Conservation (phyloP, 2,888 invertebrate genomes). For the Candidula unifasciata region DNA sequence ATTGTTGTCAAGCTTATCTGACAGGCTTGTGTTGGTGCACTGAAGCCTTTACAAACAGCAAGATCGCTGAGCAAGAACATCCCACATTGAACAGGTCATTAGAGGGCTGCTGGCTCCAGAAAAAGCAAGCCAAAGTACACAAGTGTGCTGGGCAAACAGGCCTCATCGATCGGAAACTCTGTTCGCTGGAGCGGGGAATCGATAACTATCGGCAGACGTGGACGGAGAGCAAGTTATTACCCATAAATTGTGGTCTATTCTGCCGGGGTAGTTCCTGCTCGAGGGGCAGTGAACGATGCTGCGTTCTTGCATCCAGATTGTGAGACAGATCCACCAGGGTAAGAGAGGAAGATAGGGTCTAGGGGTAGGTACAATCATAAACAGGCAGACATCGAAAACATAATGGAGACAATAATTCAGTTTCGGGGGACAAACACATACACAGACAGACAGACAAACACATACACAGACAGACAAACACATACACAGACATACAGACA, state of each 20-base stretch:
- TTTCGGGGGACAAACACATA: too few relatives aligned
- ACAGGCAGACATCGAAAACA: too few relatives aligned
- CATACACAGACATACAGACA: too few relatives aligned
- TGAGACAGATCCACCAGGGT: too few relatives aligned
- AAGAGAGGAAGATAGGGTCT: too few relatives aligned
- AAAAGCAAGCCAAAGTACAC: slow-evolving; percentile 13
- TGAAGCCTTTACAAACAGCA: not conserved
- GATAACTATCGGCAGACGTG: not conserved
- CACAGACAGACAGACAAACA: too few relatives aligned
- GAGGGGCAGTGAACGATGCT: too few relatives aligned
- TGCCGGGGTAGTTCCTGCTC: too few relatives aligned
- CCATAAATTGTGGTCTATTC: not conserved
- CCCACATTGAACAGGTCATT: not conserved
- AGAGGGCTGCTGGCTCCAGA: not conserved
- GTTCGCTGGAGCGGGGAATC: not conserved
- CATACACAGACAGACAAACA: too few relatives aligned
- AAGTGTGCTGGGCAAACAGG: slow-evolving; percentile 21
- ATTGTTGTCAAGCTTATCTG: not conserved
- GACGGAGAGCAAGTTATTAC: not conserved
- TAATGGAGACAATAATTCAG: too few relatives aligned
- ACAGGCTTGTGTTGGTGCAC: not conserved
- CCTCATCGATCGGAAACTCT: not conserved
- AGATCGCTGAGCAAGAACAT: not conserved
- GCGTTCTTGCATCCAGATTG: too few relatives aligned
- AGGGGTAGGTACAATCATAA: too few relatives aligned